These are phyloP conservation scores for Poecilia latipinna DNA, from an alignment of 2,113 vertebrate species.

Conservation along the genomic window DNA sequence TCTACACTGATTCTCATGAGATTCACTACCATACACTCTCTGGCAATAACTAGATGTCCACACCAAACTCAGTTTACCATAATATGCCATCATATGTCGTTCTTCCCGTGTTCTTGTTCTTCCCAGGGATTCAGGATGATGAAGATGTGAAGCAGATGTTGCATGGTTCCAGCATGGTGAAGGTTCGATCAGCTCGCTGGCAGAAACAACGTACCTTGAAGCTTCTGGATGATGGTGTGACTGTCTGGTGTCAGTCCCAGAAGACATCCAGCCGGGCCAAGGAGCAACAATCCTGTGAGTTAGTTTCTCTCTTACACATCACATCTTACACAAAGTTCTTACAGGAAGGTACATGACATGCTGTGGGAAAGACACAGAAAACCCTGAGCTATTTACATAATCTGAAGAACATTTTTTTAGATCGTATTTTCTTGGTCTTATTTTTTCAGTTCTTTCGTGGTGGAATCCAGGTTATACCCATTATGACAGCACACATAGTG, in stretches of 20 bases:
- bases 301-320: not conserved
- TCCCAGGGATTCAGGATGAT: constrained; percentile 87
- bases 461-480: no score
- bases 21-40: no score
- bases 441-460: no score
- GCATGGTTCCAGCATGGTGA: constrained; percentile 82
- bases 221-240: constrained; percentile 89
- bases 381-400: no score
- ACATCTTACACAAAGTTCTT: not conserved
- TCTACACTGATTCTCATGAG: no score
- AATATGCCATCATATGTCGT: not conserved
- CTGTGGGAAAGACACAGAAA: no score
- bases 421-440: no score
- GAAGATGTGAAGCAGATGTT: constrained; percentile 89
- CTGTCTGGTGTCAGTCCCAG: constrained; percentile 88
- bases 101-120: not conserved
- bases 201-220: constrained; percentile 84
- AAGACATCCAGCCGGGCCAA: constrained; percentile 78
- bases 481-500: no score
- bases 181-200: constrained; percentile 87
- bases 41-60: not conserved
- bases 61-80: not conserved
- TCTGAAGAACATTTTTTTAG: no score
- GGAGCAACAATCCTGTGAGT: constrained; percentile 91
- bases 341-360: no score